Evolutionary conservation across 2,113 vertebrate species (phyloP).

Genomic region (Pollimyrus isidori): DNA sequence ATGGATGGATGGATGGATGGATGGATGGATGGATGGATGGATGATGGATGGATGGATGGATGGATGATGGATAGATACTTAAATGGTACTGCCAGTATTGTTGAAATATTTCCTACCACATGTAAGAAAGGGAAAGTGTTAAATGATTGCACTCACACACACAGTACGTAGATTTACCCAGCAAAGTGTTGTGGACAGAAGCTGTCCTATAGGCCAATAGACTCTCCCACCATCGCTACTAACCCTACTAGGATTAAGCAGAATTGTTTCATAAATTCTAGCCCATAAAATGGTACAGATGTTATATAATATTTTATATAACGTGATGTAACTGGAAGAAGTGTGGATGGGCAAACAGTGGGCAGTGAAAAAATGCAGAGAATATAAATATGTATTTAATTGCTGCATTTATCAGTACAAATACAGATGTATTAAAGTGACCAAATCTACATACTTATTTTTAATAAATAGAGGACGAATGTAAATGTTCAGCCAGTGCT

Average conservation of each 20-base stretch:
- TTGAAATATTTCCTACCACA: neutral
- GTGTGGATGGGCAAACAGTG: neutral
- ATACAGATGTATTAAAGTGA: neutral
- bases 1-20: neutral
- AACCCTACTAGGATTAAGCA: neutral
- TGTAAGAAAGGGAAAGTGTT: neutral
- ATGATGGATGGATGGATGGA: too few species aligned
- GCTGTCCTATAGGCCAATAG: neutral
- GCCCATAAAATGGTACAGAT: neutral
- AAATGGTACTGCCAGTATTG: neutral
- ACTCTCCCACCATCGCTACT: neutral
- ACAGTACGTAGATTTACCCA: neutral
- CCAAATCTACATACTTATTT: neutral
- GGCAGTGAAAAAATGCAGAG: neutral
- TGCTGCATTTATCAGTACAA: neutral
- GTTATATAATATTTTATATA: neutral
- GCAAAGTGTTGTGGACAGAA: neutral
- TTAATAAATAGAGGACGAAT: neutral
- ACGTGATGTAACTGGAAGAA: neutral
- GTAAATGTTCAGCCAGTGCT: neutral
- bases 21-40: neutral
- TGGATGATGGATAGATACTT: neutral
- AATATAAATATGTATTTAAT: neutral
- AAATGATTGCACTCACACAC: neutral
- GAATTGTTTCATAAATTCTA: neutral